Base-by-base conservation (phyloP, 1,140 invertebrate genomes). In the Listronotus bonariensis region DNA sequence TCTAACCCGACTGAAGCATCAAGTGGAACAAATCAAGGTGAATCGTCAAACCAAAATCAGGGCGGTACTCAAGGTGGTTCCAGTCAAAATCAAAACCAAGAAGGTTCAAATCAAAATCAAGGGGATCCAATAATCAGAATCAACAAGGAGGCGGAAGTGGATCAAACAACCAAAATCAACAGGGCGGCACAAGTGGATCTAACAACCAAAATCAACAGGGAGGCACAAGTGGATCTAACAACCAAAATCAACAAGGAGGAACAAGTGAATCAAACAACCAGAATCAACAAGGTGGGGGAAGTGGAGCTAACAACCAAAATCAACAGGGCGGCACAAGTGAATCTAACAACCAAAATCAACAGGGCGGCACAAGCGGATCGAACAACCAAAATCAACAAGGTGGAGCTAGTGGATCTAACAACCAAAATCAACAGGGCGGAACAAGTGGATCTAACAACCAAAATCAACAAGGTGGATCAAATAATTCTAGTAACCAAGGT, bases 311-410 rank as follows among this genome's bases (percentile, higher is more conserved):
- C 12, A 36, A 67, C 14, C 56, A 63, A 53, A 68, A 61, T 15
- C 66, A 74, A 51, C 62, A 66, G 41, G 68, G 68, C 17, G 52
- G 66, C 4, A 59, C 63, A 9, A 71, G 67, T 36, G 32, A 26
- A 49, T 53, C 48, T 14, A 56, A 46, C 17, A 40, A 56, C 15
- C 43, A 56, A 41, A 55, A 36, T 32, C 60, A 62, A 53, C 59
- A 53, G 43, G 49, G 8, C 0, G 43, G 43, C 0, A 8, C n/a
- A 14, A 17, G 20, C 5, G 15, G 49, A 53, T 52, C 62, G 14
- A 55, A 60, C 11, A 36, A 67, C 14, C 56, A 63, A 53, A 68
- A 61, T 20, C 66, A 74, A 54, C 62, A 66, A 45, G 69, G 67
- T n/a, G 52, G 66, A 9, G 57, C 60, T 7, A 71, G 68, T 53